Evolutionary conservation across 2,888 invertebrate species (phyloP).

Genomic region (Tenthredo scrophulariae): DNA sequence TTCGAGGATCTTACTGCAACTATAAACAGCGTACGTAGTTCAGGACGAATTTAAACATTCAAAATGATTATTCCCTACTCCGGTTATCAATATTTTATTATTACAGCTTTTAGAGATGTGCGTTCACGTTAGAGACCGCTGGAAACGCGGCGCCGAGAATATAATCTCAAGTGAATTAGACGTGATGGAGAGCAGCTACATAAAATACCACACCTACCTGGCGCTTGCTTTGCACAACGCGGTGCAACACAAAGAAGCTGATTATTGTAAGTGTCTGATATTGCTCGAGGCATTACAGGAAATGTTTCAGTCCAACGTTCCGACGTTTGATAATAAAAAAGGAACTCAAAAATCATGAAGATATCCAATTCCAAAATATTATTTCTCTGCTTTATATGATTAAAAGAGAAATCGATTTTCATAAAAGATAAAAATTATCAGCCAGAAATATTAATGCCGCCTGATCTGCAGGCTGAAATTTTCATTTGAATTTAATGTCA

Average conservation of each 20-base stretch:
- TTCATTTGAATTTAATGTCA: not conserved
- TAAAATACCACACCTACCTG: slow-evolving; percentile 74
- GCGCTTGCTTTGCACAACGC: slow-evolving; percentile 75
- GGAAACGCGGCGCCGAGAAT: slow-evolving; percentile 70
- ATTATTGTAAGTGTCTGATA: slow-evolving; percentile 73
- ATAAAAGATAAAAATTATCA: too few relatives aligned
- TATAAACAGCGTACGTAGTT: slow-evolving; percentile 71
- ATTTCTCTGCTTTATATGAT: not conserved
- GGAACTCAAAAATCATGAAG: not conserved
- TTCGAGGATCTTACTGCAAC: slow-evolving; percentile 71
- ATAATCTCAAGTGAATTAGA: slow-evolving; percentile 67
- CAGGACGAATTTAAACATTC: not conserved
- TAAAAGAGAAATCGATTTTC: not conserved
- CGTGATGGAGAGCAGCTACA: slow-evolving; percentile 72
- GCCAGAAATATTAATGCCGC: not conserved
- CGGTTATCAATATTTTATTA: not conserved
- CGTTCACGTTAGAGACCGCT: slow-evolving; percentile 69
- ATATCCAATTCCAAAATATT: not conserved
- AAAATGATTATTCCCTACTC: too few relatives aligned
- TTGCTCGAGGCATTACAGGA: slow-evolving; percentile 57
- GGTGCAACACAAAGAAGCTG: slow-evolving; percentile 73
- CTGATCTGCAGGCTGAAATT: not conserved
- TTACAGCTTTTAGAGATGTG: slow-evolving; percentile 74
- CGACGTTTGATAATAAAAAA: slow-evolving; percentile 20
- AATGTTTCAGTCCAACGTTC: slow-evolving; percentile 60